phyloP scores from a whole-genome alignment of 35 echinoderm and acorn worm genomes.

The Apostichopus japonicus region DNA sequence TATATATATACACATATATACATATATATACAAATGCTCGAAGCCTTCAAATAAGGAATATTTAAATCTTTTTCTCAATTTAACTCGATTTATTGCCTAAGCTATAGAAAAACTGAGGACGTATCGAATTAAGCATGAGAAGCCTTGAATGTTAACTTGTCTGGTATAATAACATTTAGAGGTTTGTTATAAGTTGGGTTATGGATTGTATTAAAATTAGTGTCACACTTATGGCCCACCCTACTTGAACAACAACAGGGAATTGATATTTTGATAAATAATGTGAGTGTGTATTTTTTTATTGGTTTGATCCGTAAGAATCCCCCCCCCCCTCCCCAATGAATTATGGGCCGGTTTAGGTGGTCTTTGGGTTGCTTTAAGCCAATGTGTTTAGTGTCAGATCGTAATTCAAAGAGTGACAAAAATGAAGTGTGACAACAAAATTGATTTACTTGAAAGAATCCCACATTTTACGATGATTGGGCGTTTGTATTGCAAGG shows the following conservation, averaged over 20 bases:
- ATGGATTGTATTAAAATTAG: constrained; percentile 7
- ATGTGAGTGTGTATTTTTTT: background rate
- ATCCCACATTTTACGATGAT: constrained; percentile 25
- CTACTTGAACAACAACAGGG: background rate
- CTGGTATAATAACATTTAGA: background rate
- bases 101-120: too few relatives aligned
- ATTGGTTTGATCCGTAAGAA: background rate
- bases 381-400: background rate
- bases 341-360: constrained; percentile 19
- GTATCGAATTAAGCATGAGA: too few relatives aligned
- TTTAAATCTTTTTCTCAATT: too few relatives aligned
- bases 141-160: too few relatives aligned
- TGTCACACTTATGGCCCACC: background rate
- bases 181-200: background rate
- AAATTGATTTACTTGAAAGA: constrained; percentile 7
- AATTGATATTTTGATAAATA: background rate
- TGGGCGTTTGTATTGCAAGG: constrained; percentile 29
- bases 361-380: background rate
- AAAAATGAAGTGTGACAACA: constrained; percentile 18
- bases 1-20: too few relatives aligned
- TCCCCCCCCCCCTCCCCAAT: background rate
- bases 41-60: too few relatives aligned
- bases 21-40: too few relatives aligned
- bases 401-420: constrained; percentile 1
- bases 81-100: too few relatives aligned